Base-by-base conservation (phyloP, 2,888 invertebrate genomes). In the Clivina fossor region DNA sequence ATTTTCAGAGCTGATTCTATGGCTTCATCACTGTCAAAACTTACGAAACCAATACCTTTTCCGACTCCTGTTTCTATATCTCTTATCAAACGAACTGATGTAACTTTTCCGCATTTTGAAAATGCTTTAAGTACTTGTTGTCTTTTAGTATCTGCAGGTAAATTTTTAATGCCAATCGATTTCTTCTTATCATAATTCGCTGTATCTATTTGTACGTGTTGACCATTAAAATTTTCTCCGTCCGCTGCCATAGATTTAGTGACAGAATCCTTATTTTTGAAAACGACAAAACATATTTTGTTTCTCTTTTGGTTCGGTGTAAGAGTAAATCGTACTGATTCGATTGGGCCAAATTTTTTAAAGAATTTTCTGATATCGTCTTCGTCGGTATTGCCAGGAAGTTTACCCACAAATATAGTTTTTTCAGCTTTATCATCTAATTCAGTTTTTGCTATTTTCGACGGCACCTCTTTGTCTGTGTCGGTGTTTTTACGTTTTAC, bases 11-110 rank as follows among this genome's bases (percentile, higher is more conserved):
- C 88, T 19, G 87, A 67, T 63, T 83, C 80, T 0, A 85, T 86
- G 1, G 82, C 77, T 62, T 86, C 86, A 58, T 78, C 71, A 2
- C 78, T 78, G 58, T 78, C 71, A 67, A 91, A 92, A 69, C 86
- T 86, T 1, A 92, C 80, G 66, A 85, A 92, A 16, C 85, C 90
- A 66, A 90, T 84, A 32, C 86, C 91, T 80, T 85, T 88, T 1
- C 88, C 85, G 3, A 85, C 76, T 57, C 86, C 85, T 0, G 87
- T 86, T 43, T 73, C 72, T 46, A 74, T 75, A 66, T 91, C 87
- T 65, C 88, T 75, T 0, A 91, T 72, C 35, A 91, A 75, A 59
- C 90, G 76, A 0, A 92, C 83, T 5, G 82, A 82, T 2, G 77
- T 75, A 28, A 92, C 85, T 41, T 78, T 74, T 0, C 92, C 91